Percentiles rank a stretch among this genome's conserved stretches.
Evolutionary conservation across 2,888 invertebrate genomes (phyloP).

Genomic region (Ormyrus thymus): DNA sequence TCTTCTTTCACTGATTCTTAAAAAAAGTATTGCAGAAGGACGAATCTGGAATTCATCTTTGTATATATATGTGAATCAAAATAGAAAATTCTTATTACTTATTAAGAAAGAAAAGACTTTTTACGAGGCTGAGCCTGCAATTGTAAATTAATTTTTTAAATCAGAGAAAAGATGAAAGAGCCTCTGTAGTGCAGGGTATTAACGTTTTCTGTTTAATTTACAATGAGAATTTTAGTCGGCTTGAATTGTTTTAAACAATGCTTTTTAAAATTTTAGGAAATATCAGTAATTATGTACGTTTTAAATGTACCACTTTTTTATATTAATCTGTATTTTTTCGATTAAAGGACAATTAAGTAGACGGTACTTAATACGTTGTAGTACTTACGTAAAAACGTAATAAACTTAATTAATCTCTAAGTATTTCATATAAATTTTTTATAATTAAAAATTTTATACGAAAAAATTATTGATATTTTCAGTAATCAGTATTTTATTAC

Average conservation of each 20-base stretch:
- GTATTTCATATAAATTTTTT: too few species aligned
- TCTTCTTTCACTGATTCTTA: conserved; percentile 19
- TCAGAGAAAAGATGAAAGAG: background rate
- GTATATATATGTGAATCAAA: conserved; percentile 11
- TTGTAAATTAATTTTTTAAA: conserved; percentile 37
- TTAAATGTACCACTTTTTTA: background rate
- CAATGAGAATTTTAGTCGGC: conserved; percentile 11
- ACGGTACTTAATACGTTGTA: background rate
- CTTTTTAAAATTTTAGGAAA: background rate
- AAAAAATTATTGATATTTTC: conserved; percentile 24
- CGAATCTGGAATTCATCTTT: conserved; percentile 23
- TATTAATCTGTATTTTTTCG: background rate
- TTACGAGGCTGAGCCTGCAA: conserved; percentile 27
- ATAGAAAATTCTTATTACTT: conserved; percentile 16
- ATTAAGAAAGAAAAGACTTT: background rate
- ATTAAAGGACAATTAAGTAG: background rate
- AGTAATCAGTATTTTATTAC: conserved; percentile 26
- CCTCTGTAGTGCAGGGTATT: too few species aligned
- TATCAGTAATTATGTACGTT: background rate
- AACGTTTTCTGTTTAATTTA: conserved; percentile 6
- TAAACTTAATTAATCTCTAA: background rate
- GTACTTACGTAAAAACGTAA: background rate
- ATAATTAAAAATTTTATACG: too few species aligned
- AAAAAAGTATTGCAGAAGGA: background rate
- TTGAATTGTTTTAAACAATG: background rate